Base-by-base conservation (phyloP, 1,140 invertebrate species). In the Pogonomyrmex californicus region DNA sequence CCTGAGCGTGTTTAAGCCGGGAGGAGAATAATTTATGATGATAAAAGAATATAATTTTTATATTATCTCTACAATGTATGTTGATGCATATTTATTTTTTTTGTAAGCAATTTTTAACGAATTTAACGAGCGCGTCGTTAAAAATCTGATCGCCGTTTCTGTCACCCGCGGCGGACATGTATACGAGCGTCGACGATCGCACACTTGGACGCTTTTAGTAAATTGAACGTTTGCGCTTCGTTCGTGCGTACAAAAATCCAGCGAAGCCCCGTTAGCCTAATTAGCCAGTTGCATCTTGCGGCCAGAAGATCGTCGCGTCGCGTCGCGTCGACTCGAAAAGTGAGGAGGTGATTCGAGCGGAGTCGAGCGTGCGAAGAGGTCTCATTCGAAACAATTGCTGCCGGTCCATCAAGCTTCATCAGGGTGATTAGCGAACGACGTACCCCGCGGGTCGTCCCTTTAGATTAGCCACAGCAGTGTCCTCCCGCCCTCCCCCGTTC, bases 341-440 rank as follows among this genome's bases (percentile, higher is more conserved):
- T 47, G 79, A 60, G 65, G 66, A 73, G 79, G 68, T 83, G 79
- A 83, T 73, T 83, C 79, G 79, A 60, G 54, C 79, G 65, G 71
- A 77, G 71, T 76, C 58, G 76, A 90, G 87, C 65, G 88, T 86
- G 87, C 87, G 83, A 90, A 90, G 88, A 86, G 92, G 92, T 92
- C 91, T 92, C 91, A 92, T 89, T 92, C 92, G 93, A 93, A 93
- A 93, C 93, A 94, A 94, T 94, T 94, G 93, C 91, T 90, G 91
- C 89, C 90, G 88, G 92, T 92, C 93, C 92, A 94, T 94, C 93
- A 94, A 94, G 93, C 92, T 91, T 94, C 92, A 94, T 94, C 93
- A 94, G 93, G 91, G 90, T 92, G 93, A 94, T 94, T 94, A 94
- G 93, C 90, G 76, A 91, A 88, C 93, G 92, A 92, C 91, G 91